Evolutionary conservation across 2,113 vertebrate genomes (phyloP), one percentile per base, ranked within the genome.

Genomic region (Dasyornis broadbenti): DNA sequence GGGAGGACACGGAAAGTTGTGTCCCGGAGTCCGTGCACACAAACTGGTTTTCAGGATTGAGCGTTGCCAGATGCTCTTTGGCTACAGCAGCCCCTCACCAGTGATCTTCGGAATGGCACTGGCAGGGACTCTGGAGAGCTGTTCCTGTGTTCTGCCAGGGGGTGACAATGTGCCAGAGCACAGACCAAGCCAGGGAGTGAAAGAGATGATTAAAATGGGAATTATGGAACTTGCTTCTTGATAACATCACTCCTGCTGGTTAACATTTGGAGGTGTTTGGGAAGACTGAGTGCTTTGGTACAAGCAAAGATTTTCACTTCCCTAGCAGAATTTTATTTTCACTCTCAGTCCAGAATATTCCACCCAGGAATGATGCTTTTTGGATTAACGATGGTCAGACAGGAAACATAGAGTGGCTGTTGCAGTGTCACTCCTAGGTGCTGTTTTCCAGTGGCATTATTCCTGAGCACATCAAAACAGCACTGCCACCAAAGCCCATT

Each of bases 141-240:
- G 64, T 49, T 92, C 50, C 5, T 71, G 20, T 77, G 72, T 52
- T 72, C 81, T 95, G 89, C 90, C 93, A 95, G 79, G 57, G 53
- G 61, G 50, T 91, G 84, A 95, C 78, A 91, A 66, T 11, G 54
- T 82, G 79, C 91, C 96, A 96, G 88, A 60, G 83, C 82, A 70
- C 39, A 45, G 44, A 68, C 39, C 59, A 60, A 91, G 79, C 85
- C 80, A 81, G 39, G 6, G 9, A 81, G 64, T 37, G 86, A 80
- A 83, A 73, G 77, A 89, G 85, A 77, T 81, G 30, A 86, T 94
- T 86, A 65, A 91, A 90, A 90, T 40, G 69, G 45, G 72, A 93
- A 79, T 88, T 70, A 60, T 40, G 76, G 81, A 94, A 82, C 45
- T 81, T 92, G 52, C 20, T 75, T 80, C 85, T 90, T 68, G 56